phyloP scores from a whole-genome alignment of 2,888 invertebrate genomes.

The Dorcus parallelipipedus region DNA sequence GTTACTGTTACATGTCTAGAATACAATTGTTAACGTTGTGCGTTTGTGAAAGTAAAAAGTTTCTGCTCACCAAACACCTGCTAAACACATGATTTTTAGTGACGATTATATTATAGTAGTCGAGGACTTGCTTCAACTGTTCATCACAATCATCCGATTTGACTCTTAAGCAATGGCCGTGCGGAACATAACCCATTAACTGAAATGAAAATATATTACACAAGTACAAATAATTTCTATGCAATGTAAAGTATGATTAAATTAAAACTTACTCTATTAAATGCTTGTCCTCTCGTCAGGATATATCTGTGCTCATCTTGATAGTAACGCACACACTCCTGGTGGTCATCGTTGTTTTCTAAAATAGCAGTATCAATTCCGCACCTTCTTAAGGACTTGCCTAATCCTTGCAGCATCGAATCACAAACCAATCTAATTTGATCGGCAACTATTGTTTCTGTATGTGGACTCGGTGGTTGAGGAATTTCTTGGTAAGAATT shows the following conservation, averaged over 20 bases:
- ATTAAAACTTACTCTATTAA: conserved; percentile 43
- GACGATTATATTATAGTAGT: conserved; percentile 62
- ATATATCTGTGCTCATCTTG: conserved; percentile 54
- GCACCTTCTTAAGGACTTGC: conserved; percentile 60
- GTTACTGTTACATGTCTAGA: conserved; percentile 51
- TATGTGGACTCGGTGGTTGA: conserved; percentile 40
- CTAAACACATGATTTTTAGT: conserved; percentile 65
- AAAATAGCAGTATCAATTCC: conserved; percentile 59
- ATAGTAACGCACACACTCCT: conserved; percentile 53
- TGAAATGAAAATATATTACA: conserved; percentile 27
- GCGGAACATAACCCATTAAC: conserved; percentile 53
- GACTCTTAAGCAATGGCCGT: conserved; percentile 59
- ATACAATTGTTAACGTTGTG: conserved; percentile 4
- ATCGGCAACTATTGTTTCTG: conserved; percentile 31
- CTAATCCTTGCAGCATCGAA: conserved; percentile 57
- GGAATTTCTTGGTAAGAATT: conserved; percentile 10
- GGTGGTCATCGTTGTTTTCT: conserved; percentile 52
- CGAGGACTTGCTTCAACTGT: conserved; percentile 65
- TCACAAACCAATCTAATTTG: conserved; percentile 57
- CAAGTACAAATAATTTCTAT: neutral
- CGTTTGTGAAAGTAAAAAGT: neutral
- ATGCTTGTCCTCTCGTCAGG: conserved; percentile 53
- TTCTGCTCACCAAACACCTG: conserved; percentile 61
- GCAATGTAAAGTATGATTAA: neutral
- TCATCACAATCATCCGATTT: conserved; percentile 54